phyloP scores from a whole-genome alignment of 2,113 vertebrate species.

The Sylvia atricapilla region DNA sequence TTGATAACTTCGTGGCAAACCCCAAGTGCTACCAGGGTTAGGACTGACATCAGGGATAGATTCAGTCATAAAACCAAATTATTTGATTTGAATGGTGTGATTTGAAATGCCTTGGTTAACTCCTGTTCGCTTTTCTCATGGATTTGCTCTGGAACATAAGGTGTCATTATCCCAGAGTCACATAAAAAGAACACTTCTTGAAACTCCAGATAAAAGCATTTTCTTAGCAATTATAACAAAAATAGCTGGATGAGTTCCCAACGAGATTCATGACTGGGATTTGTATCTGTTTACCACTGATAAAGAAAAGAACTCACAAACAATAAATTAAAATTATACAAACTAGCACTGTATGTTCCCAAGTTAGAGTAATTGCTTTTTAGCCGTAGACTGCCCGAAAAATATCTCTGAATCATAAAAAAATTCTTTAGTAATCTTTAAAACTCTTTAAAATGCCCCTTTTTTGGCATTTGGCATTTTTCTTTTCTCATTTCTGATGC shows the following conservation, averaged over 20 bases:
- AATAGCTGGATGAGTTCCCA: neutral
- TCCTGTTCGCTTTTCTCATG: neutral
- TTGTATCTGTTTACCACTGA: neutral
- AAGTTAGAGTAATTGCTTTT: neutral
- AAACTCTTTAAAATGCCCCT: neutral
- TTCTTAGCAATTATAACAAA: neutral
- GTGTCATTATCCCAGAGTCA: neutral
- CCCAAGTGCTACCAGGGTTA: neutral
- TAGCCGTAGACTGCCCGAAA: neutral
- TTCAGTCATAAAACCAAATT: neutral
- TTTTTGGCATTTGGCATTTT: neutral
- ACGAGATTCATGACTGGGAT: neutral
- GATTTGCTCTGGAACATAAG: neutral
- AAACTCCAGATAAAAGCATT: neutral
- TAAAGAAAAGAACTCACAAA: neutral
- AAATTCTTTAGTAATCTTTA: neutral
- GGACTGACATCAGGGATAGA: neutral
- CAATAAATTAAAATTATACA: neutral
- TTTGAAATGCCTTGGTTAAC: neutral
- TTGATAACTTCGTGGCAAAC: neutral
- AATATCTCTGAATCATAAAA: neutral
- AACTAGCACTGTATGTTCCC: neutral
- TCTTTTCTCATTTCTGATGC: neutral
- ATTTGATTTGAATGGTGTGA: neutral
- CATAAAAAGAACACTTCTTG: neutral